These are phyloP conservation scores for Phasianus colchicus DNA, from an alignment of 2,113 vertebrate genomes.

Conservation along the genomic window DNA sequence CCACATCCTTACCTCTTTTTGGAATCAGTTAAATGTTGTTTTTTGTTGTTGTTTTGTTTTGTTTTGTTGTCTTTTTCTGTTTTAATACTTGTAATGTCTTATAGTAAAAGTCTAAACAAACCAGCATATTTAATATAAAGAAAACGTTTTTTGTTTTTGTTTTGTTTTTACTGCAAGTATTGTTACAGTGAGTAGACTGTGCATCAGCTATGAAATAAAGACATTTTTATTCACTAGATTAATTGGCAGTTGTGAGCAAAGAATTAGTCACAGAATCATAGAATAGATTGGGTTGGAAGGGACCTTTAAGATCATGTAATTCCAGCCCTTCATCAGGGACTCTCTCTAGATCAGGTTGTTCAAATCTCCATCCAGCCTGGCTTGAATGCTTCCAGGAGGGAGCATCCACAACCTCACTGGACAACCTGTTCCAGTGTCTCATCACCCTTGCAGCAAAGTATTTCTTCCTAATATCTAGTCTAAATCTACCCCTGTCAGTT, in stretches of 20 bases:
- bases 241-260: not conserved
- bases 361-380: too few species aligned
- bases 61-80: not conserved
- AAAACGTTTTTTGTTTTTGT: not conserved
- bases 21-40: not conserved
- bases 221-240: not conserved
- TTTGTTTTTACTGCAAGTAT: not conserved
- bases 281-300: too few species aligned
- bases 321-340: too few species aligned
- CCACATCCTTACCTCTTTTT: not conserved
- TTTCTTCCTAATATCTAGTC: too few species aligned
- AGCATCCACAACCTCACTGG: too few species aligned
- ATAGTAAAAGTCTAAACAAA: not conserved
- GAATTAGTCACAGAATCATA: not conserved
- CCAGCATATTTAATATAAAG: not conserved
- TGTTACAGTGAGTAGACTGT: not conserved
- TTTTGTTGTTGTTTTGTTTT: not conserved
- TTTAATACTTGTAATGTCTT: fast-evolving
- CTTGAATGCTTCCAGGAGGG: too few species aligned
- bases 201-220: not conserved
- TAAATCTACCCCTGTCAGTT: too few species aligned
- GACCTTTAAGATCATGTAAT: too few species aligned
- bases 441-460: too few species aligned
- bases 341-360: too few species aligned
- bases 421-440: too few species aligned